These are phyloP conservation scores for Apogon talboti DNA, from an alignment of 2,797 vertebrate species.

Conservation along the genomic window DNA sequence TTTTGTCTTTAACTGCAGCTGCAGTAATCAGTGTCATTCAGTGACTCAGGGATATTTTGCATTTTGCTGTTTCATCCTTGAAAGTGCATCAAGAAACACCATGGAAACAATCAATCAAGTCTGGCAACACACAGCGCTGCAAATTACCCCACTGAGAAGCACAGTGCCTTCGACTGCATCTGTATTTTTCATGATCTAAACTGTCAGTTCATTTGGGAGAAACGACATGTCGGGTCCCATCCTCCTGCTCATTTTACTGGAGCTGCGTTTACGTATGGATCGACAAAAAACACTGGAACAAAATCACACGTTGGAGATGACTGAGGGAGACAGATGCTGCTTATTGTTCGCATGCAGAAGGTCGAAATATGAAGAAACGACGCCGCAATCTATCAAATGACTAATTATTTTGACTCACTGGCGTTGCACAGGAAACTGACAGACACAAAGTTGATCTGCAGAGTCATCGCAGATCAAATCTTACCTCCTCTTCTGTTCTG, in stretches of 20 bases:
- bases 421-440: slow-evolving; percentile 9
- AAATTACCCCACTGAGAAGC: slow-evolving; percentile 59
- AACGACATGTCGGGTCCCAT: slow-evolving; percentile 8
- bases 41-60: slow-evolving; percentile 36
- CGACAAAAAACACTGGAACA: neutral
- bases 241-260: slow-evolving; percentile 9
- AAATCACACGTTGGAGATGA: neutral
- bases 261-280: slow-evolving; percentile 1
- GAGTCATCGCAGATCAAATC: slow-evolving; percentile 34
- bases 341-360: neutral
- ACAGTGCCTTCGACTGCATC: slow-evolving; percentile 47
- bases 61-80: slow-evolving; percentile 49
- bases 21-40: slow-evolving; percentile 40
- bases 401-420: slow-evolving; percentile 9
- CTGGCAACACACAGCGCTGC: slow-evolving; percentile 55
- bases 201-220: slow-evolving; percentile 41
- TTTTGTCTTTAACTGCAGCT: slow-evolving; percentile 17
- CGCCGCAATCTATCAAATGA: slow-evolving; percentile 14
- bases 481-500: slow-evolving; percentile 29
- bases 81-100: slow-evolving; percentile 56
- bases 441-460: slow-evolving; percentile 36
- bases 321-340: neutral
- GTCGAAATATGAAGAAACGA: neutral
- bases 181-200: slow-evolving; percentile 52
- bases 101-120: slow-evolving; percentile 66